Base-by-base conservation (phyloP, 1,140 invertebrate species). In the Bombus superbus region DNA sequence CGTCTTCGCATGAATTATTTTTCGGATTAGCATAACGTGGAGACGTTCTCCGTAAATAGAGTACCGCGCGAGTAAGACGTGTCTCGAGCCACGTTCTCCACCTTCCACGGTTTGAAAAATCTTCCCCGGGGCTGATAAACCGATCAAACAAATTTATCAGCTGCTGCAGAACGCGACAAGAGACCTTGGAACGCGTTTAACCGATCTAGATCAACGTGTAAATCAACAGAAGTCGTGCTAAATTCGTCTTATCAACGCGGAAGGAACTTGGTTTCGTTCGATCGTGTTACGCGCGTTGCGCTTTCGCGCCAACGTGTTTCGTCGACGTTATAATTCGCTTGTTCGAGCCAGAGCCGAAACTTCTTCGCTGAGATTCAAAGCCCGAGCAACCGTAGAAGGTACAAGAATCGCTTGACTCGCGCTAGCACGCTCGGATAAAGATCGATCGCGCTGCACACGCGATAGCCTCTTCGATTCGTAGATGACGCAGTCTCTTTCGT, bases 71-170 rank as follows among this genome's bases (percentile, higher is more conserved):
- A 25, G 75, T 38, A 28, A 44, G 35, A 28, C 59, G n/a, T 25
- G 62, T 18, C 40, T 35, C 38, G 28, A 44, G 25, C 5, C 42
- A 64, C 32, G 59, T 42, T 64, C n/a, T 68, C 8, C 11, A 57
- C 22, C 22, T 57, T 75, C 2, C 64, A 15, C 64, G 32, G 62
- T 40, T 18, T 53, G 18, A 22, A 38, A 64, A 53, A 38, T 64
- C 57, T 40, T 66, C 44, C 13, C 8, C 32, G 22, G 3, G 18
- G 8, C 53, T 71, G 82, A 79, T 71, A 84, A 84, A n/a, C 6
- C 11, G 18, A 15, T 6, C 66, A 71, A 84, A 84, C 66, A 35
- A 35, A 78, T 59, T 84, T 71, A 79, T 69, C 53, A 62, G 18
- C 9, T 2, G 9, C 53, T 62, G 10, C 57, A 2, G 25, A 40